Evolutionary conservation across 1,140 invertebrate species (phyloP).

Genomic region (Dendrolimus punctatus): DNA sequence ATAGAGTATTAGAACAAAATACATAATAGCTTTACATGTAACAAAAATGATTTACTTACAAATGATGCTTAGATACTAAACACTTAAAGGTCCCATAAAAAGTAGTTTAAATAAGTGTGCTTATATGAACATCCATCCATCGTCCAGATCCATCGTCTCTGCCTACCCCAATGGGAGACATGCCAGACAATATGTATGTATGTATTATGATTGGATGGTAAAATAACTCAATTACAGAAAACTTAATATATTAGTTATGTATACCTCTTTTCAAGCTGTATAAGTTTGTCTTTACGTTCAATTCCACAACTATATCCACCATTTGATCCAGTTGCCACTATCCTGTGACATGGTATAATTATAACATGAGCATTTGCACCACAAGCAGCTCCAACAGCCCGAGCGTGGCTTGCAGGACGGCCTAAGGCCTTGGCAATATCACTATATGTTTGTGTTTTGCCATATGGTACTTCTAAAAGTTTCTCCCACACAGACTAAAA

Average conservation of each 20-base stretch:
- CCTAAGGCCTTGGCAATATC: slow-evolving; percentile 53
- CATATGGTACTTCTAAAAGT: slow-evolving; percentile 45
- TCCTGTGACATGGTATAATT: slow-evolving; percentile 57
- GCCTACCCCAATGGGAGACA: no score
- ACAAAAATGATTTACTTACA: no score
- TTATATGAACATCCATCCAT: no score
- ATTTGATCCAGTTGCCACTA: slow-evolving; percentile 40
- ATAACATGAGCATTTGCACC: slow-evolving; percentile 57
- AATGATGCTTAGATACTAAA: no score
- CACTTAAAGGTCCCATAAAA: no score
- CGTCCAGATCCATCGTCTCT: no score
- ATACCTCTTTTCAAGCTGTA: slow-evolving; percentile 52
- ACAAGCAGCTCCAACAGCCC: slow-evolving; percentile 59
- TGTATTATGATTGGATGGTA: no score
- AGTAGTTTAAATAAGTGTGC: no score
- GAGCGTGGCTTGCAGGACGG: slow-evolving; percentile 35
- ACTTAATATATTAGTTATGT: not conserved
- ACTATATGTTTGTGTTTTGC: slow-evolving; percentile 50
- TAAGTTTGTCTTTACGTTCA: slow-evolving; percentile 52
- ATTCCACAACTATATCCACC: slow-evolving; percentile 56
- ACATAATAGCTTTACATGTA: no score
- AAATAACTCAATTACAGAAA: no score
- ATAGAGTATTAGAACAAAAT: no score
- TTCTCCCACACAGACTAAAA: slow-evolving; percentile 55
- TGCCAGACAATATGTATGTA: no score